These are phyloP conservation scores for Caranx melampygus DNA, from an alignment of 2,113 vertebrate genomes.

Conservation along the genomic window DNA sequence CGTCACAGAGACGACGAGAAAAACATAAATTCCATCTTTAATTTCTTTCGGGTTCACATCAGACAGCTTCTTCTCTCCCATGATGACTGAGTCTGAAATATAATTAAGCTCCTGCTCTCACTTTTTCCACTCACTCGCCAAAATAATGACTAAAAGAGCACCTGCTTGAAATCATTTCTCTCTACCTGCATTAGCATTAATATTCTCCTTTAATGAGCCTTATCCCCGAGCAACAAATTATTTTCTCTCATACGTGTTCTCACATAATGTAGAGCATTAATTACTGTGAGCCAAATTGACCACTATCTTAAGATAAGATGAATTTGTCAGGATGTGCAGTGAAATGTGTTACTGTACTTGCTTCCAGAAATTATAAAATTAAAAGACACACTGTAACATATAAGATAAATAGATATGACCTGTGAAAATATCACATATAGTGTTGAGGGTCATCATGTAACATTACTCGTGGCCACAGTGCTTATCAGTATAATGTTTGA, in stretches of 20 bases:
- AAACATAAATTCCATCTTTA: conserved; percentile 15
- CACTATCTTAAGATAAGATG: background rate
- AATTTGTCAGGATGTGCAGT: too few relatives aligned
- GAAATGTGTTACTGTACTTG: too few relatives aligned
- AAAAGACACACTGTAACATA: too few relatives aligned
- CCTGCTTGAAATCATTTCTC: conserved; percentile 21
- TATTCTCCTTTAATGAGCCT: conserved; percentile 48
- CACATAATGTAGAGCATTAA: conserved; percentile 16
- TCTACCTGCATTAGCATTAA: conserved; percentile 40
- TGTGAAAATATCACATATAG: too few relatives aligned
- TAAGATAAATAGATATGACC: too few relatives aligned
- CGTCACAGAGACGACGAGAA: conserved; percentile 15
- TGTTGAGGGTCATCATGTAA: background rate
- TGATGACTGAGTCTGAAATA: conserved; percentile 44
- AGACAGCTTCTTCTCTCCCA: conserved; percentile 18
- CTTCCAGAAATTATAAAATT: too few relatives aligned
- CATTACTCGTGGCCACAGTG: conserved; percentile 14
- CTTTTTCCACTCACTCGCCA: conserved; percentile 26
- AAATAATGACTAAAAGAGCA: conserved; percentile 33
- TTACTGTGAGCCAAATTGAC: conserved; percentile 17
- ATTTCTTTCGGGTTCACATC: conserved; percentile 33
- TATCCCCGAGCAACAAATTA: conserved; percentile 16
- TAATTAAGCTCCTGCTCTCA: conserved; percentile 24
- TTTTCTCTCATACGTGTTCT: conserved; percentile 32
- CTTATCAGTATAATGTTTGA: conserved; percentile 40